Evolutionary conservation across 2,888 invertebrate species (phyloP), one percentile per base, ranked within the genome.

Genomic region (Eudemis profundana): DNA sequence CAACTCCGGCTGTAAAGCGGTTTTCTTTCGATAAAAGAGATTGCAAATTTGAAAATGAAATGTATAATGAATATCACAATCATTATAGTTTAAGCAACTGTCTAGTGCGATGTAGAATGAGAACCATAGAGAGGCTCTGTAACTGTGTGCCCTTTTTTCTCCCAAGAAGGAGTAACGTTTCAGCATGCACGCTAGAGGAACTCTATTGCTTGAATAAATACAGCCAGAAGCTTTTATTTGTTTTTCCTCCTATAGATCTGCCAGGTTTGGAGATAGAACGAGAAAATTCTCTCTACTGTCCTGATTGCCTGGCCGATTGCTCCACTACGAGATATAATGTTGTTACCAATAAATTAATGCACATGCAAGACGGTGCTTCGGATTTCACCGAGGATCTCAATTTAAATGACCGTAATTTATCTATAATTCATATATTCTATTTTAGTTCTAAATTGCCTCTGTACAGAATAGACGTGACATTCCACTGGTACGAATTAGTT

Each of bases 31-130:
- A 61, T 1, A 66, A 61, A 49, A 81, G 93, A 5, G 82, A 85
- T 12, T 93, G 93, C 66, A 82, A 85, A 62, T 93, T 93, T 46
- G 49, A 74, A 1, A 72, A 82, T 49, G 93, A 93, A 69, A 70
- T 73, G 1, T 67, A 71, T 0, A 57, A 68, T 1, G 42, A 74
- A 40, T 67, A 23, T 17, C 51, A 67, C 42, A 69, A n/a, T 33
- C 71, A 70, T 59, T 87, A 87, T 68, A 84, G 83, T 21, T 85
- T 78, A 72, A 86, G 86, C 69, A 84, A 87, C 69, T 89, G 88
- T 69, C 74, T 88, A 53, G 77, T 86, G 70, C 76, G 81, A 60
- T 89, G 89, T 67, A 79, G 84, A 40, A 72, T 83, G 15, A 74
- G 72, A 50, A 85, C 84, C 59, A 82, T 87, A 27, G 44, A 76